phyloP scores from a whole-genome alignment of 1,140 invertebrate genomes.

The Drosophila ogumai region DNA sequence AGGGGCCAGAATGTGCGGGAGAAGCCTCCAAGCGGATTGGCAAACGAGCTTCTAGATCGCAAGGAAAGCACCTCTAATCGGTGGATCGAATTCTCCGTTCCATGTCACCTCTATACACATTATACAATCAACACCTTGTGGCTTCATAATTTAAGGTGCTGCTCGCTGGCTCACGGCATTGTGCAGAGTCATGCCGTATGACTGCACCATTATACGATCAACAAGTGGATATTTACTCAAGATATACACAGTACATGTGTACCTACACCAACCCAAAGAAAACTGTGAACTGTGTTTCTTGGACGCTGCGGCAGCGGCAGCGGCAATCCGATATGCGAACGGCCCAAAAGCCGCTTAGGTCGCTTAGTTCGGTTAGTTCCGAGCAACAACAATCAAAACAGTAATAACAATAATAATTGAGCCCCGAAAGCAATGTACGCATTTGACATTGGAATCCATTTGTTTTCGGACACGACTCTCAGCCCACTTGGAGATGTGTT shows the following conservation, averaged over 20 bases:
- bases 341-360: conserved; percentile 67
- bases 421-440: conserved; percentile 59
- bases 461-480: conserved; percentile 45
- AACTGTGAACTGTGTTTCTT: conserved; percentile 46
- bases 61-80: conserved; percentile 15
- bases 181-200: conserved; percentile 53
- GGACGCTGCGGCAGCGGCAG: conserved; percentile 4
- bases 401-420: conserved; percentile 54
- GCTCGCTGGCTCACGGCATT: not conserved
- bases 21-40: conserved; percentile 11
- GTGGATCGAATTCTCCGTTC: conserved; percentile 26
- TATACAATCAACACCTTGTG: conserved; percentile 60
- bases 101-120: conserved; percentile 4
- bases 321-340: conserved; percentile 36
- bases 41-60: conserved; percentile 4
- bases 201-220: conserved; percentile 40
- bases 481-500: conserved; percentile 35
- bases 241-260: not conserved
- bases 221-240: conserved; percentile 10
- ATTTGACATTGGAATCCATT: conserved; percentile 59
- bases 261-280: conserved; percentile 8
- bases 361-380: conserved; percentile 24
- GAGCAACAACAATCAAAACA: conserved; percentile 33
- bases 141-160: conserved; percentile 27
- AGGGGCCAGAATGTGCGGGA: conserved; percentile 4